Base-by-base conservation (phyloP, 2,888 invertebrate genomes). In the Callyntrura sp. region DNA sequence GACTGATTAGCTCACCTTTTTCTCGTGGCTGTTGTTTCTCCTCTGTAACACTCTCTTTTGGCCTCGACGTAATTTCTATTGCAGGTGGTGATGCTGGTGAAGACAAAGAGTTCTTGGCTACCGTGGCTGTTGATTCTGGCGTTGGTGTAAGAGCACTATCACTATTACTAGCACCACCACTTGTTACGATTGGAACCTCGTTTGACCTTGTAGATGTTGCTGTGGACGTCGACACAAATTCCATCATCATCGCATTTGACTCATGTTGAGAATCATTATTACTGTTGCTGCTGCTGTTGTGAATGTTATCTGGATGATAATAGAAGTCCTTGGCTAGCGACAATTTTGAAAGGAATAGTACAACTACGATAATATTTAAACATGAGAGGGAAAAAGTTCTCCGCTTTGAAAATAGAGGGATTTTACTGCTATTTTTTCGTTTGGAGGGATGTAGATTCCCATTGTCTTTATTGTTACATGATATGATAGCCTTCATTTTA, bases 1-100 rank as follows among this genome's bases (percentile, higher is more conserved):
- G 87, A 81, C 45, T 87, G 81, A 87, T 87, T 87, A 82, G 81
- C 87, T 87, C 87, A 87, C 87, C 87, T 82, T 87, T 87, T 81
- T 87, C 82, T 62, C 35, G 6, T 35, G 17, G 48, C 20, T 70
- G 82, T 48, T 85, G 78, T 76, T 60, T 65, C 68, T 86, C n/a
- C 25, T 43, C 70, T 79, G 79, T 28, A 68, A 65, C 79, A 86
- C 62, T 79, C 68, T 65, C 86, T 57, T 68, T 35, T 81, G 87
- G 45, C 87, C 87, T 87, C 87, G 87, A 81, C 35, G 87, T 62
- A 43, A 68, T 12, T 25, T 1, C 35, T 62, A 23, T 14, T 43
- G 51, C 20, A 17, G 82, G 14, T 25, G 60, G n/a, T 45, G 60
- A 57, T 81, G 45, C 20, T 84, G 48, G 68, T 14, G 81, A 60